Evolutionary conservation across 2,797 vertebrate genomes (phyloP).

Genomic region (Gymnodraco acuticeps): DNA sequence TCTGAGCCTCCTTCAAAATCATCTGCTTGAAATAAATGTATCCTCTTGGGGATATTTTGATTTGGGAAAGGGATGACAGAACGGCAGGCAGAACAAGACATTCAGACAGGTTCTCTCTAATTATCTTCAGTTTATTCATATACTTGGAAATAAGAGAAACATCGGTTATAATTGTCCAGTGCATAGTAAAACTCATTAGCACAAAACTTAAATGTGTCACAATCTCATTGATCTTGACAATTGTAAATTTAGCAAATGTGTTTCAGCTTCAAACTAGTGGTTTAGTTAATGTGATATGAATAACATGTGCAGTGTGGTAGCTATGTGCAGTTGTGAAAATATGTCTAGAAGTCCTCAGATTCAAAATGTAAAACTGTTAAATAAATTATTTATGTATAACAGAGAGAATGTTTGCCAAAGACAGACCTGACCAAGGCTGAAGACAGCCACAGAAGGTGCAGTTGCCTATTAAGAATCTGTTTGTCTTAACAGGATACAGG

Average conservation of each 20-base stretch:
- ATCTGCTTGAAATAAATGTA: background rate
- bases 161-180: background rate
- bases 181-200: background rate
- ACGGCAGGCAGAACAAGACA: background rate
- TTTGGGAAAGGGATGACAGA: background rate
- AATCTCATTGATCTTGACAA: background rate
- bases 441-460: too few relatives aligned
- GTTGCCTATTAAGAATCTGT: background rate
- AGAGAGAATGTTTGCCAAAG: background rate
- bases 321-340: background rate
- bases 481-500: background rate
- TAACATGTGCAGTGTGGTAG: too few relatives aligned
- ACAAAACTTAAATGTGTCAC: background rate
- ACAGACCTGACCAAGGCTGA: background rate
- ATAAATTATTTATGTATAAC: background rate
- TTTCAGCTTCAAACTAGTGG: background rate
- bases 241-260: background rate
- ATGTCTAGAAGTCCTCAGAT: background rate
- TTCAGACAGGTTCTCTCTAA: background rate
- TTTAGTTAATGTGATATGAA: background rate
- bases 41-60: conserved; percentile 20
- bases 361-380: background rate
- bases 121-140: conserved; percentile 16
- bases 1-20: conserved; percentile 1
- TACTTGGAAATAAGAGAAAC: background rate